Evolutionary conservation across 2,888 invertebrate species (phyloP).

Genomic region (Hydroisotoma schaefferi): DNA sequence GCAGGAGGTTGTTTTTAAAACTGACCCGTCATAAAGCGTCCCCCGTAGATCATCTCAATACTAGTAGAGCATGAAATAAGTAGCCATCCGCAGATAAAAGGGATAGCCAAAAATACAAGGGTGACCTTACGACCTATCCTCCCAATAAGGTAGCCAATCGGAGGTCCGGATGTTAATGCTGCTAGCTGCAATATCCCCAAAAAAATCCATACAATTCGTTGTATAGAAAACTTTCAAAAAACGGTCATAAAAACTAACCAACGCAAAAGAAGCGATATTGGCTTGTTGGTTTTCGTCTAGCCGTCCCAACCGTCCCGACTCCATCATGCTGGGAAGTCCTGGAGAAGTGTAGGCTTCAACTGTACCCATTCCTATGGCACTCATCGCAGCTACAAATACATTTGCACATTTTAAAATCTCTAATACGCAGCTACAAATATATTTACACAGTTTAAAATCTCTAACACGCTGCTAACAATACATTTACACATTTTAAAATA

Average conservation of each 20-base stretch:
- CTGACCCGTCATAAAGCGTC: slow-evolving; percentile 51
- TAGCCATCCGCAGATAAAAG: slow-evolving; percentile 53
- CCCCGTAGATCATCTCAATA: slow-evolving; percentile 54
- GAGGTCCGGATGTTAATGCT: slow-evolving; percentile 36
- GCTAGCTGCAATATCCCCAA: slow-evolving; percentile 23
- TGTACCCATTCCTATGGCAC: slow-evolving; percentile 44
- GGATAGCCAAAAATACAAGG: slow-evolving; percentile 44
- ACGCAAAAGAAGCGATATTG: slow-evolving; percentile 58
- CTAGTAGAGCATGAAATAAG: slow-evolving; percentile 49
- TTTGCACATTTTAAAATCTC: too few relatives aligned
- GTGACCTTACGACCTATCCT: slow-evolving; percentile 30
- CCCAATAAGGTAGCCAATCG: slow-evolving; percentile 30
- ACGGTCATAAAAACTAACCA: slow-evolving; percentile 17
- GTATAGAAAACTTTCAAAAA: background rate
- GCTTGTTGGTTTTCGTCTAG: slow-evolving; percentile 57
- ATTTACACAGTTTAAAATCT: background rate
- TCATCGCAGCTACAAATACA: slow-evolving; percentile 35
- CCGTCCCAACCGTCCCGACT: slow-evolving; percentile 16
- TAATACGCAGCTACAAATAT: background rate
- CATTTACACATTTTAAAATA: too few relatives aligned
- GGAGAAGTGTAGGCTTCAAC: slow-evolving; percentile 37
- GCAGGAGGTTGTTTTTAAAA: background rate
- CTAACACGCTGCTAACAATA: too few relatives aligned
- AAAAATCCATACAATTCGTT: slow-evolving; percentile 1
- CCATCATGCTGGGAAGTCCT: slow-evolving; percentile 30